phyloP scores from a whole-genome alignment of 2,797 vertebrate species.

The Lepus oiostolus region DNA sequence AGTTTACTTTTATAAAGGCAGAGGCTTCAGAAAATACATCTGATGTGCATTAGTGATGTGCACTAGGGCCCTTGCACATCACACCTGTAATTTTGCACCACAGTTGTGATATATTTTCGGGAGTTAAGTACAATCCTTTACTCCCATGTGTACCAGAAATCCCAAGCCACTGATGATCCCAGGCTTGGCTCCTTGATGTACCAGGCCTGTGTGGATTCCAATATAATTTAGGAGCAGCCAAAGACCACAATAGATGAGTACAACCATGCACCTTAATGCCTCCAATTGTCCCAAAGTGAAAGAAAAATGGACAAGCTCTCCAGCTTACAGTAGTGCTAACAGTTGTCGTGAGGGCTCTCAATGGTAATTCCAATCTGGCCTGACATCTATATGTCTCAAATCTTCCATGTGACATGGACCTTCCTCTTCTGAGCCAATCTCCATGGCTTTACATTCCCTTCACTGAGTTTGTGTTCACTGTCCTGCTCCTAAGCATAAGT shows the following conservation, averaged over 20 bases:
- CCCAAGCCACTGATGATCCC: background rate
- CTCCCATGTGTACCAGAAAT: background rate
- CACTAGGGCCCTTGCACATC: accelerated
- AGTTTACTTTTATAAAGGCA: background rate
- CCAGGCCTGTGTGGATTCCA: background rate
- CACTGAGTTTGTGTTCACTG: background rate
- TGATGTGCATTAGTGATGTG: too few species aligned
- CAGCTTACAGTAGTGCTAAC: background rate
- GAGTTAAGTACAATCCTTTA: background rate
- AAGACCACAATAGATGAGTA: background rate
- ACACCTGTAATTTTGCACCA: background rate
- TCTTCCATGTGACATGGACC: background rate
- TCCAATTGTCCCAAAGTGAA: background rate
- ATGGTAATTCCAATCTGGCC: background rate
- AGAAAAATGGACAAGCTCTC: background rate
- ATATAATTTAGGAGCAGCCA: background rate
- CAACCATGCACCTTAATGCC: background rate
- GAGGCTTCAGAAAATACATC: background rate
- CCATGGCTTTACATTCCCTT: background rate
- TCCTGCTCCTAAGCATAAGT: background rate
- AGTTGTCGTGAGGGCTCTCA: background rate
- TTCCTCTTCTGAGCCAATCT: background rate
- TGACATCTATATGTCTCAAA: background rate
- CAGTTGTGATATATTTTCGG: background rate
- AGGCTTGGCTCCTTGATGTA: background rate